phyloP scores from a whole-genome alignment of 2,888 invertebrate genomes.

The Lycaena phlaeas region DNA sequence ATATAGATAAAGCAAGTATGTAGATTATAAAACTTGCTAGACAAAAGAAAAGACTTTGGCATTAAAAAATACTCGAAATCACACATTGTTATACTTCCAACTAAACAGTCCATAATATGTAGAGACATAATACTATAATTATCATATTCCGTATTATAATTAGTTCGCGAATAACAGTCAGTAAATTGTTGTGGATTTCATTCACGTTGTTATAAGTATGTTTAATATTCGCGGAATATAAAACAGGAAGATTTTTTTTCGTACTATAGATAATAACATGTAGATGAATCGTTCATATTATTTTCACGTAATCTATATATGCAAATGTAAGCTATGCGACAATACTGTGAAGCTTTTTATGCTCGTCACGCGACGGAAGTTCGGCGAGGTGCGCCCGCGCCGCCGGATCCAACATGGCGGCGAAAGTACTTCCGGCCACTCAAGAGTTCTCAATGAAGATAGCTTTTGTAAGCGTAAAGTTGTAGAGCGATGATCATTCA shows the following conservation, averaged over 20 bases:
- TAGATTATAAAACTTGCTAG: too few species aligned
- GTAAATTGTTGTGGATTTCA: too few species aligned
- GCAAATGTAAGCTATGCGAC: slow-evolving; percentile 58
- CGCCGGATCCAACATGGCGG: slow-evolving; percentile 71
- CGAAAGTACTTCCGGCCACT: slow-evolving; percentile 69
- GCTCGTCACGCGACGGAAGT: slow-evolving; percentile 67
- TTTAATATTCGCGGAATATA: not conserved
- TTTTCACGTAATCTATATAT: slow-evolving; percentile 58
- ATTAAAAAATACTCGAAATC: too few species aligned
- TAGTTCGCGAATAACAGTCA: too few species aligned
- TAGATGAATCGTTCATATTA: slow-evolving; percentile 37
- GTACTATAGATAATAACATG: slow-evolving; percentile 20
- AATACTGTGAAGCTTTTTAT: slow-evolving; percentile 59
- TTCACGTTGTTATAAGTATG: too few species aligned
- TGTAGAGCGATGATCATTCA: slow-evolving; percentile 14
- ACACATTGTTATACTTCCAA: too few species aligned
- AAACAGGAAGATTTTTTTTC: slow-evolving; percentile 9
- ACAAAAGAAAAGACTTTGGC: too few species aligned
- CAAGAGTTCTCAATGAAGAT: slow-evolving; percentile 59
- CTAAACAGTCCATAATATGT: too few species aligned
- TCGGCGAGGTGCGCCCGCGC: slow-evolving; percentile 60
- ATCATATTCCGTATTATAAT: too few species aligned
- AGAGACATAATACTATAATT: too few species aligned
- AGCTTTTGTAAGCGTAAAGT: slow-evolving; percentile 25
- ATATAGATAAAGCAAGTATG: slow-evolving; percentile 7